phyloP scores from a whole-genome alignment of 2,797 vertebrate species.

The Chrosomus eos region DNA sequence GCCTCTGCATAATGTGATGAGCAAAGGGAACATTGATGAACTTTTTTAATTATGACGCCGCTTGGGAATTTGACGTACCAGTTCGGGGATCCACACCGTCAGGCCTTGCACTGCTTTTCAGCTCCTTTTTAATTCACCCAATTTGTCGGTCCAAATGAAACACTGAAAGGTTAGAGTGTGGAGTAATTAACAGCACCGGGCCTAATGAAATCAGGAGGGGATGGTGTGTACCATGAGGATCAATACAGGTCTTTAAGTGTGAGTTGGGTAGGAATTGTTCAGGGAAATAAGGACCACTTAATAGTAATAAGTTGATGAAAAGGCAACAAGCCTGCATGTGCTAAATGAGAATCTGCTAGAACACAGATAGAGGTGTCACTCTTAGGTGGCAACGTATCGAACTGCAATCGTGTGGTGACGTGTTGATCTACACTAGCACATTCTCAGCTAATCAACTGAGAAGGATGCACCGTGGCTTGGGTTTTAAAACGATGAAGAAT shows the following conservation, averaged over 20 bases:
- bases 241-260: conserved; percentile 82
- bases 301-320: conserved; percentile 84
- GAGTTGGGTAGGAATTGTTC: conserved; percentile 71
- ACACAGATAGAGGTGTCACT: conserved; percentile 60
- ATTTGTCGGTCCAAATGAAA: conserved; percentile 93
- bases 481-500: background rate
- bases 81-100: conserved; percentile 62
- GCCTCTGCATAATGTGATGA: conserved; percentile 79
- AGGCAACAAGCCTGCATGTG: conserved; percentile 76
- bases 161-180: conserved; percentile 87
- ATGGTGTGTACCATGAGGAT: conserved; percentile 81
- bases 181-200: conserved; percentile 89
- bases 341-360: conserved; percentile 76
- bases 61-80: conserved; percentile 74
- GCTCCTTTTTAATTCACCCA: conserved; percentile 85
- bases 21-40: conserved; percentile 76
- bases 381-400: conserved; percentile 41
- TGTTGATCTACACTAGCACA: conserved; percentile 36
- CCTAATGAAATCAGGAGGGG: conserved; percentile 86
- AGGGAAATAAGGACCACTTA: conserved; percentile 81
- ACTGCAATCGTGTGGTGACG: conserved; percentile 13
- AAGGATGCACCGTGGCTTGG: conserved; percentile 21
- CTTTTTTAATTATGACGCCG: conserved; percentile 77
- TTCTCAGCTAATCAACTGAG: conserved; percentile 40
- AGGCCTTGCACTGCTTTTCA: conserved; percentile 70